phyloP scores from a whole-genome alignment of 64 coral and sea anemone genomes.

The Pocillopora damicornis region DNA sequence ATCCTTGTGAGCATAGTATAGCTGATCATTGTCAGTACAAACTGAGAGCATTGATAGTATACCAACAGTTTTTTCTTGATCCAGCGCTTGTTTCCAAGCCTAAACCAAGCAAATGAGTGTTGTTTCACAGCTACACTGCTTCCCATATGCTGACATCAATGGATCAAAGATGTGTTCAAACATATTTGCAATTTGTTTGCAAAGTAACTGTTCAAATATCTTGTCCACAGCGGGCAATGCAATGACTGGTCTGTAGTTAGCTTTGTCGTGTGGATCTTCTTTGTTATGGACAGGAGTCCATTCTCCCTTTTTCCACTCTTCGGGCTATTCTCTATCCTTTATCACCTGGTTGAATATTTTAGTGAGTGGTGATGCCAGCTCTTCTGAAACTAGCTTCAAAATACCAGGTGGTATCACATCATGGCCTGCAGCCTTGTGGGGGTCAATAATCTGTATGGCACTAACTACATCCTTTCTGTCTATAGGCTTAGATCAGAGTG shows the following conservation, averaged over 20 bases:
- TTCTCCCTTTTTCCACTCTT: not conserved
- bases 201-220: not conserved
- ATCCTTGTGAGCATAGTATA: not conserved
- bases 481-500: no score
- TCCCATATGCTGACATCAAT: constrained; percentile 4
- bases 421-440: not conserved
- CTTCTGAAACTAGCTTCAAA: not conserved
- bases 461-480: no score
- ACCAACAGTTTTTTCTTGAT: not conserved
- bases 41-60: constrained; percentile 1
- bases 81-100: constrained; percentile 7
- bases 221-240: not conserved
- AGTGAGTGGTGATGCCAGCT: not conserved
- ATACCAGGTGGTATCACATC: not conserved
- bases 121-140: constrained; percentile 4
- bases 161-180: not conserved
- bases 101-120: constrained; percentile 16
- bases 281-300: not conserved
- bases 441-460: no score
- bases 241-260: not conserved
- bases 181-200: not conserved
- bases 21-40: not conserved
- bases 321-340: not conserved
- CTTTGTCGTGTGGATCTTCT: not conserved
- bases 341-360: not conserved